Percentiles rank a stretch among this genome's conserved stretches.
Evolutionary conservation across 2,797 vertebrate species (phyloP).

Genomic region (Melanogrammus aeglefinus): DNA sequence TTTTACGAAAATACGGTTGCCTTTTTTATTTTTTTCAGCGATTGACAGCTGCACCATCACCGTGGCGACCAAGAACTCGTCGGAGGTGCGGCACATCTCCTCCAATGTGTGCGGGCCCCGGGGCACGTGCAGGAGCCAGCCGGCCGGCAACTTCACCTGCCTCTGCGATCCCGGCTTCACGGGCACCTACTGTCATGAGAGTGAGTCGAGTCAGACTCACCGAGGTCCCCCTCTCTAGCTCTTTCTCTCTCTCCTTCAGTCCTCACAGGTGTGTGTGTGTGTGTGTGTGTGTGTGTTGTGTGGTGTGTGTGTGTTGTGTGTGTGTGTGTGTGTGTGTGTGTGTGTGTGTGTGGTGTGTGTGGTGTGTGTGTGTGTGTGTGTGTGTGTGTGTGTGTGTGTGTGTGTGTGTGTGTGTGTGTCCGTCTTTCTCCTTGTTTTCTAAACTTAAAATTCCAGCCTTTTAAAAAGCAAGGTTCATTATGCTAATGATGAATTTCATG

Average conservation of each 20-base stretch:
- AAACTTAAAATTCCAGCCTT: neutral
- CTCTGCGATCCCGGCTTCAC: slow-evolving; percentile 89
- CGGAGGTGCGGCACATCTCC: slow-evolving; percentile 74
- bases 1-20: neutral
- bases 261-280: neutral
- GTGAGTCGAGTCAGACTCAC: slow-evolving; percentile 66
- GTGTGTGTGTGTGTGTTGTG: neutral
- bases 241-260: neutral
- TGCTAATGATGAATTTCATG: neutral
- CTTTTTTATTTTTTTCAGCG: slow-evolving; percentile 60
- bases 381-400: no score
- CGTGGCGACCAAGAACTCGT: slow-evolving; percentile 77
- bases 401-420: neutral
- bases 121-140: slow-evolving; percentile 87
- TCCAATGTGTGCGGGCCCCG: slow-evolving; percentile 89
- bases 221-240: no score
- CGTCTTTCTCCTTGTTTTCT: neutral
- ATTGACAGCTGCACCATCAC: slow-evolving; percentile 92
- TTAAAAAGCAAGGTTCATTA: neutral
- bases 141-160: slow-evolving; percentile 90
- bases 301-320: no score
- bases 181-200: slow-evolving; percentile 94
- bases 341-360: neutral
- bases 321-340: no score
- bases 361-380: neutral